These are phyloP conservation scores for Synanthedon tipuliformis DNA, from an alignment of 2,888 invertebrate genomes.

Conservation along the genomic window DNA sequence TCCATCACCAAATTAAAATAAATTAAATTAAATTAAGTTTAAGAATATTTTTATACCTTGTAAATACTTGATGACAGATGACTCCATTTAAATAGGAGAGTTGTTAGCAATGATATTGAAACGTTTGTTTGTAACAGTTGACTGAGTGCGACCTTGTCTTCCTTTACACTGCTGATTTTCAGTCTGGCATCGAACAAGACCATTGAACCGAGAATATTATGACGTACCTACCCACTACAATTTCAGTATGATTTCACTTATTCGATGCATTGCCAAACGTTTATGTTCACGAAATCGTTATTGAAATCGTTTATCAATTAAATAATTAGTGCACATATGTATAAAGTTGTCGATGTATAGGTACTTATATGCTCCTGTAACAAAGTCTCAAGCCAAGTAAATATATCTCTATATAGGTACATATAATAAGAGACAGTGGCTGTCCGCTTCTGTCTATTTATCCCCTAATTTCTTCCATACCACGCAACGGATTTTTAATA, in stretches of 20 bases:
- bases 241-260: constrained; percentile 53
- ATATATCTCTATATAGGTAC: too few relatives aligned
- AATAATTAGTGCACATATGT: constrained; percentile 9
- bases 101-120: constrained; percentile 32
- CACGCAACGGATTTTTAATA: too few relatives aligned
- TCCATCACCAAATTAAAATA: too few relatives aligned
- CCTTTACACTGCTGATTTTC: constrained; percentile 39
- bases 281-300: constrained; percentile 38
- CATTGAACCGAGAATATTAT: constrained; percentile 47
- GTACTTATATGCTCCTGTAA: too few relatives aligned
- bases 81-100: constrained; percentile 11
- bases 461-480: too few relatives aligned
- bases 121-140: constrained; percentile 43
- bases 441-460: too few relatives aligned
- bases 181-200: constrained; percentile 35
- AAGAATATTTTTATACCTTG: too few relatives aligned
- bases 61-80: constrained; percentile 7
- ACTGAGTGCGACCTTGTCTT: constrained; percentile 50
- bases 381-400: too few relatives aligned
- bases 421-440: too few relatives aligned
- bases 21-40: too few relatives aligned
- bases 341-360: too few relatives aligned
- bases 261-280: constrained; percentile 22
- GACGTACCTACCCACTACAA: constrained; percentile 28
- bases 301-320: constrained; percentile 31